Conservation (phyloP, 2,888 invertebrate species). For the Phyllotreta striolata region DNA sequence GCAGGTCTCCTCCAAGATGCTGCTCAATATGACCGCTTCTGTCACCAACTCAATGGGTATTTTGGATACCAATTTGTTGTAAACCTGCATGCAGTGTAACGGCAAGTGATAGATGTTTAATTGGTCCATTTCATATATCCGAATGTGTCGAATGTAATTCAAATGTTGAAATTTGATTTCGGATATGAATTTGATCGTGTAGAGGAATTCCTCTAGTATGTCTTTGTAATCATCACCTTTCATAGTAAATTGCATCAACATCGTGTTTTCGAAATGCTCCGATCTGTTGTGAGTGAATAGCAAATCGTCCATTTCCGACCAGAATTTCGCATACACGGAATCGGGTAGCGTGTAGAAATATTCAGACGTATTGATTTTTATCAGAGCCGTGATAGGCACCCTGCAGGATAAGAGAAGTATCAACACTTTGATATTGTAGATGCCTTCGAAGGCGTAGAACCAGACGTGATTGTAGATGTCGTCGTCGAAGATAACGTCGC, state of each 20-base stretch:
- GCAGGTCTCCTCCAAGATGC: conserved; percentile 45
- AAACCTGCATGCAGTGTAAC: conserved; percentile 40
- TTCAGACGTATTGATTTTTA: conserved; percentile 28
- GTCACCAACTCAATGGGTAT: conserved; percentile 44
- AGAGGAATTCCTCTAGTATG: conserved; percentile 43
- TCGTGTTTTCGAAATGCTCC: conserved; percentile 44
- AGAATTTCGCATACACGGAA: conserved; percentile 27
- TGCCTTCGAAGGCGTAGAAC: conserved; percentile 49
- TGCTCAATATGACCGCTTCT: conserved; percentile 42
- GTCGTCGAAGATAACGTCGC: conserved; percentile 46
- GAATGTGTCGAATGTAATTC: conserved; percentile 46
- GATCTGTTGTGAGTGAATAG: conserved; percentile 36
- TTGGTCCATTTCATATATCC: conserved; percentile 36
- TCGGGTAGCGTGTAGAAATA: neutral
- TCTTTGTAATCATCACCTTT: conserved; percentile 19
- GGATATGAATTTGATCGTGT: conserved; percentile 42
- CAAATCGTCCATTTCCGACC: conserved; percentile 36
- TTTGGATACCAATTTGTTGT: conserved; percentile 41
- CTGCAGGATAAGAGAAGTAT: conserved; percentile 38
- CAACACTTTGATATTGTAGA: conserved; percentile 41
- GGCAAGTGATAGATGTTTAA: conserved; percentile 32
- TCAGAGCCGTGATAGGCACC: conserved; percentile 43
- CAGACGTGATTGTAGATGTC: conserved; percentile 47
- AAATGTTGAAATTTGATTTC: conserved; percentile 49
- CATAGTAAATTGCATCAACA: conserved; percentile 42